phyloP scores from a whole-genome alignment of 2,888 invertebrate genomes.

The Limnephilus auricula region DNA sequence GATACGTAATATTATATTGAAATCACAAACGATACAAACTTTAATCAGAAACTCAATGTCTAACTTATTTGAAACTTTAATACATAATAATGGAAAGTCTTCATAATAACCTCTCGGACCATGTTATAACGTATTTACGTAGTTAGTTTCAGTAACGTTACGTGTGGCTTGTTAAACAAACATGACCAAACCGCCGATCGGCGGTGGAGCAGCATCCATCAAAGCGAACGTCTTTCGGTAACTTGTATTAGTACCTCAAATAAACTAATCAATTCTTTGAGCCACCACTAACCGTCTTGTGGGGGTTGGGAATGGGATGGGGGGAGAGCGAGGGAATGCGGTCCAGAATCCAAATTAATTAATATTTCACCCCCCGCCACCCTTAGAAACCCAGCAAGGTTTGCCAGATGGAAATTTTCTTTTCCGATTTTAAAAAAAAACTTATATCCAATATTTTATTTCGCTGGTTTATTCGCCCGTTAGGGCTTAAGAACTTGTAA shows the following conservation, averaged over 20 bases:
- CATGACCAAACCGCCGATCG: slow-evolving; percentile 11
- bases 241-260: slow-evolving; percentile 58
- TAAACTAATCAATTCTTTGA: slow-evolving; percentile 65
- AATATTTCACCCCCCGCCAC: slow-evolving; percentile 61
- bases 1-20: too few relatives aligned
- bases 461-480: not conserved
- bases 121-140: not conserved
- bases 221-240: slow-evolving; percentile 34
- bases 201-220: slow-evolving; percentile 12
- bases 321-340: slow-evolving; percentile 34
- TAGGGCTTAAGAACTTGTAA: not conserved
- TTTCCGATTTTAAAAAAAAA: not conserved
- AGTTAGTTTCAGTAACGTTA: not conserved
- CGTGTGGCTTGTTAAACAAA: not conserved
- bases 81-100: not conserved
- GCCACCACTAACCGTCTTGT: slow-evolving; percentile 59
- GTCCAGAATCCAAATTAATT: slow-evolving; percentile 65
- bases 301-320: slow-evolving; percentile 21
- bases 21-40: too few relatives aligned
- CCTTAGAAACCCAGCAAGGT: not conserved
- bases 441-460: slow-evolving; percentile 15
- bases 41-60: not conserved
- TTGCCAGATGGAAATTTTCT: not conserved
- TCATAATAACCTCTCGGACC: not conserved
- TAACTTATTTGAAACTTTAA: not conserved